Conservation (phyloP, 2,113 vertebrate genomes). For the Lophotis ruficrista region DNA sequence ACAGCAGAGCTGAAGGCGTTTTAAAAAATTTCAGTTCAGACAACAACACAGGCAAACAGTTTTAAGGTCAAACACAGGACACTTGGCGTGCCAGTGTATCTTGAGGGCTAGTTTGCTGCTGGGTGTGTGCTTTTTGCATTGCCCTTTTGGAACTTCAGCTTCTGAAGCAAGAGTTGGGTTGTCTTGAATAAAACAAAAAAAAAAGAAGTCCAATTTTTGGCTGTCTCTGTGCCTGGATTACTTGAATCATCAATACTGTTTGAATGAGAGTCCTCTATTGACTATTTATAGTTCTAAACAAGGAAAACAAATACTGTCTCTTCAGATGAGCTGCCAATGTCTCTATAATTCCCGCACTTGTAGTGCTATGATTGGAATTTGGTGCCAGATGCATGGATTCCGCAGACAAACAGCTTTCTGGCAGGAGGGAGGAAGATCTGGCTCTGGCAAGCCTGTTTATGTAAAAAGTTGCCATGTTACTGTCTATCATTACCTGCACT, state of each 20-base stretch:
- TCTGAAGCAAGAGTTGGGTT: neutral
- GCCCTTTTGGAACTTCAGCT: neutral
- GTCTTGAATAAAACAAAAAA: neutral
- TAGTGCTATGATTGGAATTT: slow-evolving; percentile 35
- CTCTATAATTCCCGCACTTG: slow-evolving; percentile 18
- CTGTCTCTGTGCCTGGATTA: neutral
- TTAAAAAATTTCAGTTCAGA: neutral
- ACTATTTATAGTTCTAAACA: slow-evolving; percentile 56
- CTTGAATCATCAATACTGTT: slow-evolving; percentile 10
- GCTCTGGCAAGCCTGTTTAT: slow-evolving; percentile 1
- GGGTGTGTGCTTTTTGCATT: neutral
- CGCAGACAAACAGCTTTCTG: slow-evolving; percentile 61
- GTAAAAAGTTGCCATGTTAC: neutral
- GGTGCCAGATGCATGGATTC: slow-evolving; percentile 64
- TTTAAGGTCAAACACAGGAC: neutral
- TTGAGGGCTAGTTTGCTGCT: neutral
- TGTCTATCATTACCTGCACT: slow-evolving; percentile 32
- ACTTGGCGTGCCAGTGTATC: neutral
- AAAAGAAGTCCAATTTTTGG: neutral
- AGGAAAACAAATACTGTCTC: slow-evolving; percentile 64
- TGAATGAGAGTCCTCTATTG: slow-evolving; percentile 44
- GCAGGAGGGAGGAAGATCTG: slow-evolving; percentile 43
- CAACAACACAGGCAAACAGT: neutral
- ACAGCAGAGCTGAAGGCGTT: neutral
- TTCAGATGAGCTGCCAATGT: slow-evolving; percentile 56